Evolutionary conservation across 2,113 vertebrate genomes (phyloP).

Genomic region (Cephalopterus ornatus): DNA sequence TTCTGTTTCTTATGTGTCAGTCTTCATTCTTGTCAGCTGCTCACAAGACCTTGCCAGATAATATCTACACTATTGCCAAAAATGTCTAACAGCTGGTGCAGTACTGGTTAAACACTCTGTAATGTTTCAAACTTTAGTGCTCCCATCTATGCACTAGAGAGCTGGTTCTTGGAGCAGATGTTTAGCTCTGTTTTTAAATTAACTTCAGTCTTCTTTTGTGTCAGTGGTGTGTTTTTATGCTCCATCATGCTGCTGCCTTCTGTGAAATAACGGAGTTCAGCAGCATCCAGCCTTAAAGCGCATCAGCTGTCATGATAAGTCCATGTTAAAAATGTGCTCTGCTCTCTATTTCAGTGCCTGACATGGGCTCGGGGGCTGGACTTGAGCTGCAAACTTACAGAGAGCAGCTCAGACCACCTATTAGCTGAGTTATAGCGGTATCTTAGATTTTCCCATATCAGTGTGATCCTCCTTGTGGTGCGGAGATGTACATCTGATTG

Average conservation of each 20-base stretch:
- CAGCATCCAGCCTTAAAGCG: background rate
- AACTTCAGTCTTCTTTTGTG: conserved; percentile 34
- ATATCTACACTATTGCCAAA: conserved; percentile 43
- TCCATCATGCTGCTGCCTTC: background rate
- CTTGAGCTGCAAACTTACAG: background rate
- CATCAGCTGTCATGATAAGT: background rate
- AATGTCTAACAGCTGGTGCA: conserved; percentile 58
- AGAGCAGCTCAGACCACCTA: background rate
- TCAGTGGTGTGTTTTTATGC: background rate
- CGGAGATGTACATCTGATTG: accelerated
- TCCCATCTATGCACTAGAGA: conserved; percentile 3
- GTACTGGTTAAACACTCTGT: conserved; percentile 22
- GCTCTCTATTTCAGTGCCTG: background rate
- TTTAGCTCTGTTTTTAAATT: conserved; percentile 57
- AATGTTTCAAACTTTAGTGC: conserved; percentile 43
- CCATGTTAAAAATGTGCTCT: background rate
- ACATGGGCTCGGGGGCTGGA: background rate
- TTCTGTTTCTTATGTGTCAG: conserved; percentile 64
- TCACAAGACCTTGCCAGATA: conserved; percentile 47
- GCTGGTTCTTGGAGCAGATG: conserved; percentile 45
- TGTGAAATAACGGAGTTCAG: background rate
- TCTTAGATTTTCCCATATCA: background rate
- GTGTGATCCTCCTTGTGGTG: background rate
- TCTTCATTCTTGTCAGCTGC: conserved; percentile 63
- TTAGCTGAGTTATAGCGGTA: background rate